Evolutionary conservation across 2,113 vertebrate species (phyloP).

Genomic region (Nothoprocta pentlandii): DNA sequence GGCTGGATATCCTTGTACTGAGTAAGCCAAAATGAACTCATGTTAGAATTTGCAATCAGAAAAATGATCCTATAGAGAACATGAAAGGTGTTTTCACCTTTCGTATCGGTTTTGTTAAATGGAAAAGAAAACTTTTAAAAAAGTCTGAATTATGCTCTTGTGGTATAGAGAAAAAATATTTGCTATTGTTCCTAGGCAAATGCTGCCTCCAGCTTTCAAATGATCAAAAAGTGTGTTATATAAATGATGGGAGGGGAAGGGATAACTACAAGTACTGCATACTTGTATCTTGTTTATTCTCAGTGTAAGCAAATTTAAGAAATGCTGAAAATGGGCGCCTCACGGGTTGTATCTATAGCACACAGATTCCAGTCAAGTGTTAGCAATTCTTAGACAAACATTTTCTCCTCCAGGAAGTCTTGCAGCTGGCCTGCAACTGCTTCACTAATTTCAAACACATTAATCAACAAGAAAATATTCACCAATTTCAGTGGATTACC

Average conservation of each 20-base stretch:
- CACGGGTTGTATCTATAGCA: not conserved
- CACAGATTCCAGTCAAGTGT: not conserved
- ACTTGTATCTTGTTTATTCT: not conserved
- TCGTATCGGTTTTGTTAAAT: not conserved
- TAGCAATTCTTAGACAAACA: not conserved
- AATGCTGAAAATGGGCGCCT: not conserved
- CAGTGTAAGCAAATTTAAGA: not conserved
- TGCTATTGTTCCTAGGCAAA: not conserved
- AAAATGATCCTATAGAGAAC: not conserved
- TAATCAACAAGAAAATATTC: not conserved
- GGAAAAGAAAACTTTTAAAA: not conserved
- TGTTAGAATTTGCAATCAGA: not conserved
- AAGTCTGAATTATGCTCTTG: not conserved
- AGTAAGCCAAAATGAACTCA: not conserved
- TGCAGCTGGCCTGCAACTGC: not conserved
- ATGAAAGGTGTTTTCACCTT: not conserved
- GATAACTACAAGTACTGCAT: not conserved
- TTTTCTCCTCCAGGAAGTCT: not conserved
- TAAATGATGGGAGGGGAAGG: not conserved
- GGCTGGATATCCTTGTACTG: not conserved
- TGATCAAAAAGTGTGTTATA: not conserved
- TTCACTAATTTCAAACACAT: not conserved
- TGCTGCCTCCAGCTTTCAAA: not conserved
- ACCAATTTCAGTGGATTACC: not conserved
- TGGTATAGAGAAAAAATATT: not conserved